These are phyloP conservation scores for Sarcoramphus papa DNA, from an alignment of 2,797 vertebrate genomes.

Conservation along the genomic window DNA sequence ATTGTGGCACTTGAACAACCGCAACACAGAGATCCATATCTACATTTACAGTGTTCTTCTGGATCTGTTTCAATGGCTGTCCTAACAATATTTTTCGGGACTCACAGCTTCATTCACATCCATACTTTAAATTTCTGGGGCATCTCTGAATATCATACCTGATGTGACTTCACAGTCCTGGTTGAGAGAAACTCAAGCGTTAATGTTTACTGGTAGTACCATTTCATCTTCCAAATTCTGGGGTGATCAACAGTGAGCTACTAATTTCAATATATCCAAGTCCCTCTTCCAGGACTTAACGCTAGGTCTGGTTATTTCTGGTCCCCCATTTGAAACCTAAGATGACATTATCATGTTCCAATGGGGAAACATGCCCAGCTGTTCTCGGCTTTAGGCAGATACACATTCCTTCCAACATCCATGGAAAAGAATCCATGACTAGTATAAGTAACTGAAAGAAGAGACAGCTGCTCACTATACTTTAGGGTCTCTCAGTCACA, in stretches of 20 bases:
- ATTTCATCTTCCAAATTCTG: neutral
- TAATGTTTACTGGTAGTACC: neutral
- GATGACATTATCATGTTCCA: neutral
- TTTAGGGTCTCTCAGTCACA: neutral
- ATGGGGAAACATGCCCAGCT: slow-evolving; percentile 36
- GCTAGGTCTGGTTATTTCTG: slow-evolving; percentile 10
- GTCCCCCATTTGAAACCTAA: slow-evolving; percentile 15
- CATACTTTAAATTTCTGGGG: neutral
- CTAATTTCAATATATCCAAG: neutral
- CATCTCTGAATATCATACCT: neutral
- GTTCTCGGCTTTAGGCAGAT: slow-evolving; percentile 2
- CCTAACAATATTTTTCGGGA: neutral
- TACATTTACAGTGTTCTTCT: neutral
- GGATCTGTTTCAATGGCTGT: neutral
- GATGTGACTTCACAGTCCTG: neutral
- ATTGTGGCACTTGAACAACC: neutral
- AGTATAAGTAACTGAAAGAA: neutral
- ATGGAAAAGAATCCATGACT: neutral
- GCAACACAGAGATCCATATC: neutral
- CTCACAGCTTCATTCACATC: neutral
- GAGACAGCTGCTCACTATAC: neutral
- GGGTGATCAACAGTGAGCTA: neutral
- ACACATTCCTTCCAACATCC: slow-evolving; percentile 38
- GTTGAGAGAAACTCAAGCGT: neutral
- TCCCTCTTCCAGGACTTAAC: neutral